These are phyloP conservation scores for Brachypodius melanocephalos DNA, from an alignment of 2,113 vertebrate genomes.

Conservation along the genomic window DNA sequence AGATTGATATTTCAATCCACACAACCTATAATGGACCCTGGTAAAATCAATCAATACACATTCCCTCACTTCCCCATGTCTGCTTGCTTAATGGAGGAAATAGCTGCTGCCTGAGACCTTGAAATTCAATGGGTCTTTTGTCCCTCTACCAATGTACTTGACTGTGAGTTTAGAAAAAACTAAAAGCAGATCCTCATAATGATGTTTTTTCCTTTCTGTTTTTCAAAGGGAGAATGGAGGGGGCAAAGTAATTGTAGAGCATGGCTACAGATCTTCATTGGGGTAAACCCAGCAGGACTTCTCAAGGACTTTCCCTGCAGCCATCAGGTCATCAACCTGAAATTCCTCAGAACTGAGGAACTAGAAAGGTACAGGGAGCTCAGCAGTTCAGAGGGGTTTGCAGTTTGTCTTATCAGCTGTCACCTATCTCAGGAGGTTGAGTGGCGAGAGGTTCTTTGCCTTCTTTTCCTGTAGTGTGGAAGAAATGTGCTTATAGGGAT, in stretches of 20 bases:
- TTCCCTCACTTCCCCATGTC: constrained; percentile 40
- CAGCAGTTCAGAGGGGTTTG: not conserved
- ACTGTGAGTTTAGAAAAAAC: not conserved
- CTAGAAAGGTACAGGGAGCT: not conserved
- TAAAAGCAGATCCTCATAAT: not conserved
- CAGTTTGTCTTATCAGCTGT: not conserved
- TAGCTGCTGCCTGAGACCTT: constrained; percentile 28
- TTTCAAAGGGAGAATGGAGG: not conserved
- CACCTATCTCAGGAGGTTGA: not conserved
- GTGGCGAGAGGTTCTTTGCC: not conserved
- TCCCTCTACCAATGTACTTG: not conserved
- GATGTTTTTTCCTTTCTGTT: not conserved
- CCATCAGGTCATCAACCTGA: not conserved
- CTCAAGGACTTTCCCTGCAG: not conserved
- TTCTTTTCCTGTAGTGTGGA: not conserved
- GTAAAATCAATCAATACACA: constrained; percentile 47
- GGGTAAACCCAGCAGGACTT: not conserved
- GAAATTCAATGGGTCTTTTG: constrained; percentile 32
- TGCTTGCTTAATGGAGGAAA: constrained; percentile 42
- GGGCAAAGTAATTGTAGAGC: not conserved
- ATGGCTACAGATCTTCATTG: not conserved
- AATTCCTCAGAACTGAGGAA: not conserved
- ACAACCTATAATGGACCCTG: constrained; percentile 28
- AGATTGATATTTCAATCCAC: constrained; percentile 33
- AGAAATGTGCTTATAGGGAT: not conserved